These are phyloP conservation scores for Chloropsis cyanopogon DNA, from an alignment of 2,113 vertebrate genomes.

Conservation along the genomic window DNA sequence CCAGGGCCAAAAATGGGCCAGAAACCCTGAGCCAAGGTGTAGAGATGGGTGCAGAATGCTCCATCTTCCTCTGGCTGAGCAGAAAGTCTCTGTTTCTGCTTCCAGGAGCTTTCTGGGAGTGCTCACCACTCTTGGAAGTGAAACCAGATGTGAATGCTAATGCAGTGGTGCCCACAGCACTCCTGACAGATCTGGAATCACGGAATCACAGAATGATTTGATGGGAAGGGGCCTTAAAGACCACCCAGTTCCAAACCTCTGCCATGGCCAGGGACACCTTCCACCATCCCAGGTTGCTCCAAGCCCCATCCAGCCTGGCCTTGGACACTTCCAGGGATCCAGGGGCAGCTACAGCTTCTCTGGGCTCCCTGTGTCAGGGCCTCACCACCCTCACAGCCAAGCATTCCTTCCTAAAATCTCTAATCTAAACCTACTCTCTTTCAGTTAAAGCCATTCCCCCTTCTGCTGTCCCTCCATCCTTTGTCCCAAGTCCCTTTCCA, in stretches of 20 bases:
- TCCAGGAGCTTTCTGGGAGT: neutral
- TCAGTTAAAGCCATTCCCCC: neutral
- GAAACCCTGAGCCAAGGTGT: fast-evolving
- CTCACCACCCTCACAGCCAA: neutral
- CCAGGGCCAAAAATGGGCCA: neutral
- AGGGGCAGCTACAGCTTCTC: neutral
- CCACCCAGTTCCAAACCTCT: neutral
- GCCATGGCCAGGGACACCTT: neutral
- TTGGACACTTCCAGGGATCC: neutral
- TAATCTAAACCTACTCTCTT: no score
- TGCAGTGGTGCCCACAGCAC: neutral
- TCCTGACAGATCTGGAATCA: neutral
- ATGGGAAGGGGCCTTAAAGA: neutral
- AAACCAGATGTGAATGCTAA: neutral
- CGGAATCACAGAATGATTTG: neutral
- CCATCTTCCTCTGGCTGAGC: neutral
- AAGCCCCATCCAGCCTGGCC: fast-evolving
- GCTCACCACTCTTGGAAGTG: neutral
- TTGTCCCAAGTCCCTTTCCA: neutral
- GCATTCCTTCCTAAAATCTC: neutral
- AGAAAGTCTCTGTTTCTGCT: neutral
- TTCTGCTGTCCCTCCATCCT: neutral
- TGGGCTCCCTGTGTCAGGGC: neutral
- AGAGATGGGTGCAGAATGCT: neutral
- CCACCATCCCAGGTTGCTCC: fast-evolving